phyloP scores from a whole-genome alignment of 1,140 invertebrate genomes.

The Gerris buenoi region DNA sequence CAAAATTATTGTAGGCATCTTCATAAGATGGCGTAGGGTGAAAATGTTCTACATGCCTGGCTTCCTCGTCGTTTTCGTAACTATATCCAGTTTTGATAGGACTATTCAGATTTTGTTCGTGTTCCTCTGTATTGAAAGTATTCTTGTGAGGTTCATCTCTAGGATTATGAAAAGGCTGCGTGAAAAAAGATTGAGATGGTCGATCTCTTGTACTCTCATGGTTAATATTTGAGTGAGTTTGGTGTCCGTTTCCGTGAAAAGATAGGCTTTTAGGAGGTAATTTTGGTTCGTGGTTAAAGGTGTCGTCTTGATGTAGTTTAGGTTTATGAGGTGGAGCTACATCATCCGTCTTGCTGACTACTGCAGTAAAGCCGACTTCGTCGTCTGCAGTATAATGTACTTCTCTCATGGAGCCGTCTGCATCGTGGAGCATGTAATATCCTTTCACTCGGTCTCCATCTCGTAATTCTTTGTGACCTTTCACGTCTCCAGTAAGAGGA shows the following conservation, averaged over 20 bases:
- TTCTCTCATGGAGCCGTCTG: constrained; percentile 37
- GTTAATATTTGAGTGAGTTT: background rate
- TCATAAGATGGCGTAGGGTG: background rate
- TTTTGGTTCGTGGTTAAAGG: background rate
- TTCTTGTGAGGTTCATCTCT: too few species aligned
- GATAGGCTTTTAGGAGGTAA: background rate
- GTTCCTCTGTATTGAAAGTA: too few species aligned
- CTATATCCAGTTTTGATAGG: background rate
- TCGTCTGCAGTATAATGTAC: constrained; percentile 35
- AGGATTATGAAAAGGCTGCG: too few species aligned
- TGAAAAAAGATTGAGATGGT: background rate
- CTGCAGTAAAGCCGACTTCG: constrained; percentile 32
- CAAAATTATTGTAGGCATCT: background rate
- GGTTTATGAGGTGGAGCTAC: background rate
- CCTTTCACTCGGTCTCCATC: constrained; percentile 28
- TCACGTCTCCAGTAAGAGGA: constrained; percentile 36
- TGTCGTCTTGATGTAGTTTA: background rate
- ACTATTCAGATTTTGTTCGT: background rate
- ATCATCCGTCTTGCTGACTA: constrained; percentile 22
- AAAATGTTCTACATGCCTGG: background rate
- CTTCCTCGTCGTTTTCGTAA: background rate
- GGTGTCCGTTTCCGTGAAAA: background rate
- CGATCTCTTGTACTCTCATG: background rate
- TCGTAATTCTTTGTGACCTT: constrained; percentile 30
- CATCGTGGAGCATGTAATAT: constrained; percentile 30